Evolutionary conservation across 2,888 invertebrate species (phyloP).

Genomic region (Lochmaea crataegi): DNA sequence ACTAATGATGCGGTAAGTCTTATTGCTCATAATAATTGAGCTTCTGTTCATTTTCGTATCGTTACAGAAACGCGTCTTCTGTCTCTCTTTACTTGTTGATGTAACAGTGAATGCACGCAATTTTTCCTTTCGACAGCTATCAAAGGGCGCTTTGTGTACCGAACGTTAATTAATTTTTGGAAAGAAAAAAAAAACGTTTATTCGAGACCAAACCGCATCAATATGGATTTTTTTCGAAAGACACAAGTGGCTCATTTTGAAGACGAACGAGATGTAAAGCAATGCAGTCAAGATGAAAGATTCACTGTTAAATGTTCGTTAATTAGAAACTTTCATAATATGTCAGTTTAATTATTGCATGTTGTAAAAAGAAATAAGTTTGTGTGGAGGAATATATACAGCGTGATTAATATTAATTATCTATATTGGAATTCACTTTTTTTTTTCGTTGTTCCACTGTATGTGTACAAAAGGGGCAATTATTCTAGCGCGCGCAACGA

Average conservation of each 20-base stretch:
- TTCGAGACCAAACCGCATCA: conserved; percentile 8
- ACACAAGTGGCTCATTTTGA: conserved; percentile 3
- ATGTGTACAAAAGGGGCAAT: no score
- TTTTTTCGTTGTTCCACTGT: no score
- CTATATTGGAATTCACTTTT: no score
- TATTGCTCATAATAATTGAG: conserved; percentile 47
- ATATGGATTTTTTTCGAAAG: conserved; percentile 5
- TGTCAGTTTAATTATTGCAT: not conserved
- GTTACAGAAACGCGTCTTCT: conserved; percentile 23
- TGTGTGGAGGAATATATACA: not conserved
- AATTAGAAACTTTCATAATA: not conserved
- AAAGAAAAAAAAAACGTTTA: not conserved
- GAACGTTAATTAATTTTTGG: conserved; percentile 37
- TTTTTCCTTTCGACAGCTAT: conserved; percentile 35
- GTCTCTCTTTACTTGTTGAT: conserved; percentile 11
- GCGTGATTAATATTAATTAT: not conserved
- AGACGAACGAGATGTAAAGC: not conserved
- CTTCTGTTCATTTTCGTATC: conserved; percentile 40
- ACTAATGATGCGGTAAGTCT: conserved; percentile 48
- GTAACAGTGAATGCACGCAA: conserved; percentile 26
- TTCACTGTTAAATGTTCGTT: not conserved
- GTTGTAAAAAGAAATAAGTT: not conserved
- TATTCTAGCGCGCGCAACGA: no score
- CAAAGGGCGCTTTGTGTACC: conserved; percentile 43
- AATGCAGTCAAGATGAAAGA: not conserved